Conservation (phyloP, 2,888 invertebrate genomes). For the Agrochola circellaris region DNA sequence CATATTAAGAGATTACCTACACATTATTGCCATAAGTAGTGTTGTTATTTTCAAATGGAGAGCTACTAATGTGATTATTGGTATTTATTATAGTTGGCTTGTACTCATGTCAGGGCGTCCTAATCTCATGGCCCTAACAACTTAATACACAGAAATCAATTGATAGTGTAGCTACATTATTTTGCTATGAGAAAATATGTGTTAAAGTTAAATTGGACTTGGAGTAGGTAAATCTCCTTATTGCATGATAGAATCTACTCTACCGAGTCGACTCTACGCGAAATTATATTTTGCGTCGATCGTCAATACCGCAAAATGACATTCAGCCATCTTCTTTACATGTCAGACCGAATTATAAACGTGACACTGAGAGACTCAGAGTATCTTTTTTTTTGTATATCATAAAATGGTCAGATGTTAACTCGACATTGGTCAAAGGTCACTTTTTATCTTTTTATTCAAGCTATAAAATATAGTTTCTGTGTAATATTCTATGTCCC, state of each 20-base stretch:
- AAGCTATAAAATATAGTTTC: background rate
- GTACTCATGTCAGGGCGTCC: too few species aligned
- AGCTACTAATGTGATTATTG: background rate
- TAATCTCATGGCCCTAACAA: too few species aligned
- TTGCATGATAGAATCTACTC: background rate
- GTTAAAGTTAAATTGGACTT: background rate
- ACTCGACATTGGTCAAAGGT: too few species aligned
- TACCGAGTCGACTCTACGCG: background rate
- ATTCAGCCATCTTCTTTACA: background rate
- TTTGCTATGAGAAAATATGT: background rate
- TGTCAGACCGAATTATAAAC: background rate
- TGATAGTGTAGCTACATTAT: background rate
- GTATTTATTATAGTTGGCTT: background rate
- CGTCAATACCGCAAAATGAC: background rate
- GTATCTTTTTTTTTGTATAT: too few species aligned
- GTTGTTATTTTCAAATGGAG: constrained; percentile 16
- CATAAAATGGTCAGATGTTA: too few species aligned
- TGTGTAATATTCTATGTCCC: too few species aligned
- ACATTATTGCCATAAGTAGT: background rate
- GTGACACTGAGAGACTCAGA: too few species aligned
- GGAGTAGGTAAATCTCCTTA: background rate
- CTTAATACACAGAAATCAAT: background rate
- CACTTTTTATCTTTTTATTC: too few species aligned
- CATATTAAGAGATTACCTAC: constrained; percentile 48
- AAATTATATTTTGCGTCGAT: background rate